Evolutionary conservation across 2,888 invertebrate species (phyloP).

Genomic region (Rhodophaea formosa): DNA sequence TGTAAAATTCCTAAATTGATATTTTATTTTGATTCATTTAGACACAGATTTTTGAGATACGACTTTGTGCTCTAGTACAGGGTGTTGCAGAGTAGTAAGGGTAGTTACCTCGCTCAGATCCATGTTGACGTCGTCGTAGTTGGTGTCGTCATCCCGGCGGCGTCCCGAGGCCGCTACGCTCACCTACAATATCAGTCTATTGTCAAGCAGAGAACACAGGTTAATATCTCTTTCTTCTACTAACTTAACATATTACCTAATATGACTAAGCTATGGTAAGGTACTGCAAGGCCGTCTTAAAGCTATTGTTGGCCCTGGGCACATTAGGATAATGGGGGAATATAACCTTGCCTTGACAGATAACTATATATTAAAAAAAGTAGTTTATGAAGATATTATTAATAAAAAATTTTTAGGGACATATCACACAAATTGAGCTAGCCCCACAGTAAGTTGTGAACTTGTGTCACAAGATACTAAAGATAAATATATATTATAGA

Average conservation of each 20-base stretch:
- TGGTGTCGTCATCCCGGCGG: slow-evolving; percentile 82
- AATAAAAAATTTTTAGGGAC: too few relatives aligned
- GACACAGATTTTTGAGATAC: slow-evolving; percentile 2
- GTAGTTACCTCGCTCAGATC: slow-evolving; percentile 87
- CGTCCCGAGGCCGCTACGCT: slow-evolving; percentile 48
- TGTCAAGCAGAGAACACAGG: slow-evolving; percentile 82
- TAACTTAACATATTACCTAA: slow-evolving; percentile 12
- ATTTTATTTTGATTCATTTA: background rate
- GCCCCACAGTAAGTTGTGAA: too few relatives aligned
- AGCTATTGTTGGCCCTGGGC: too few relatives aligned
- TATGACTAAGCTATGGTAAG: slow-evolving; percentile 14
- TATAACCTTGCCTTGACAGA: too few relatives aligned
- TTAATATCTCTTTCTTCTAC: slow-evolving; percentile 63
- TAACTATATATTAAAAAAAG: too few relatives aligned
- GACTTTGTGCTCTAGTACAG: slow-evolving; percentile 12
- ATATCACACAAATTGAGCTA: too few relatives aligned
- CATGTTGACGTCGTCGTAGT: slow-evolving; percentile 89
- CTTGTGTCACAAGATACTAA: too few relatives aligned
- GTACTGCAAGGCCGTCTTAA: background rate
- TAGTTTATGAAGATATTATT: too few relatives aligned
- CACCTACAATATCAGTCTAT: slow-evolving; percentile 80
- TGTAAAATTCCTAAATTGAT: background rate
- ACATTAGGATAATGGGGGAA: too few relatives aligned
- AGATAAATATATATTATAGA: too few relatives aligned
- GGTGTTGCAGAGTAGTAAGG: slow-evolving; percentile 19